Base-by-base conservation (phyloP, 2,888 invertebrate species). In the Chironomus tentans region DNA sequence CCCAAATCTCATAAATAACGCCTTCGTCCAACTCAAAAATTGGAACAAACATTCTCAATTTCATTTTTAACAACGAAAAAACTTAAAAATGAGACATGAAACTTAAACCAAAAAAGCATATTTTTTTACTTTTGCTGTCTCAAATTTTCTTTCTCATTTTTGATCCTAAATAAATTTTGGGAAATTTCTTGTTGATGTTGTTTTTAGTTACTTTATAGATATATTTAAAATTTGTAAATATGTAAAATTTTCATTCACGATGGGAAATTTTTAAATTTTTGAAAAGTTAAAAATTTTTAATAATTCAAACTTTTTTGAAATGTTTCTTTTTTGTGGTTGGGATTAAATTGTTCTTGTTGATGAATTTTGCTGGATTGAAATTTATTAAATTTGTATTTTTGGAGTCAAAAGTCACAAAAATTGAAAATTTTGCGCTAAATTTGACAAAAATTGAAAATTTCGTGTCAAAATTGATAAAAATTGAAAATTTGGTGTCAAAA, bases 121-220 rank as follows among this genome's bases (percentile, higher is more conserved):
- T 38, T 28, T 38, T 38, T 10, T 10, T 10, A 10, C 7, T 10
- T 38, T 38, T 38, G 38, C 38, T 38, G 38, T 38, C 10, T 38
- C 38, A 38, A 38, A 38, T 38, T 38, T 38, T 38, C 10, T 38
- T 38, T 38, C 38, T 38, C 38, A 38, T 61, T 61, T 61, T 61
- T 61, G 12, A 61, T 61, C 61, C 61, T 18, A 61, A 56, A 56
- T 7, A 56, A 56, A 56, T 15, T 15, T 56, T 56, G 56, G 18
- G 56, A 56, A 56, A 56, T 56, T 72, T 72, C 61, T 72, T 72
- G 72, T 72, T 72, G 72, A 72, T 72, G 72, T 72, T 72, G 72
- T 72, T 72, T 72, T 72, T 72, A 38, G 38, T 38, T 38, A 38
- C 38, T 38, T 38, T 38, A 38, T 38, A 10, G 38, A 38, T 38